phyloP scores from a whole-genome alignment of 2,113 vertebrate species.

The Pipa parva region DNA sequence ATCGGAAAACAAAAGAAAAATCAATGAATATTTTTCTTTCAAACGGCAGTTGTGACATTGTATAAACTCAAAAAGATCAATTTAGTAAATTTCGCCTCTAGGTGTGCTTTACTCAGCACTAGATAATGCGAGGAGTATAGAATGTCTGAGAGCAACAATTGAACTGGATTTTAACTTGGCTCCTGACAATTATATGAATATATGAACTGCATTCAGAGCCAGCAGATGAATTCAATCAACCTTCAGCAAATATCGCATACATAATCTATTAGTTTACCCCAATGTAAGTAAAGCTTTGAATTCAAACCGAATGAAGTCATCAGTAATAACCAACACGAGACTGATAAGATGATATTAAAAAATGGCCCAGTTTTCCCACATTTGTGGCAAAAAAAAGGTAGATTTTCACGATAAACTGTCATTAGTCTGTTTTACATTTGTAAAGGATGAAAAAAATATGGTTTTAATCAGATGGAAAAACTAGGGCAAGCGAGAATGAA shows the following conservation, averaged over 20 bases:
- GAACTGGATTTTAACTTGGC: conserved; percentile 63
- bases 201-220: conserved; percentile 61
- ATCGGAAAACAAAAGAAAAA: too few species aligned
- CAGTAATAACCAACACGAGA: conserved; percentile 61
- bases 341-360: conserved; percentile 66
- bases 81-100: conserved; percentile 17
- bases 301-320: conserved; percentile 76
- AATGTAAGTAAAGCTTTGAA: conserved; percentile 69
- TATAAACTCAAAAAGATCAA: too few species aligned
- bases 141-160: conserved; percentile 55
- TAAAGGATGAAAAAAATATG: conserved; percentile 63
- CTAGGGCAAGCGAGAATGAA: conserved; percentile 56
- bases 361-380: conserved; percentile 53
- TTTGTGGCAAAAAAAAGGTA: conserved; percentile 55
- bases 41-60: too few species aligned
- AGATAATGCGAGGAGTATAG: conserved; percentile 49
- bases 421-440: conserved; percentile 62
- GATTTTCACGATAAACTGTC: conserved; percentile 60
- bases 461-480: conserved; percentile 63
- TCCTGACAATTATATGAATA: conserved; percentile 62
- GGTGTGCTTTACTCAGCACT: conserved; percentile 37
- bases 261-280: conserved; percentile 78
- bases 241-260: conserved; percentile 69
- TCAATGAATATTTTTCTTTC: too few species aligned
- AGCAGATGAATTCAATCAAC: conserved; percentile 76